Evolutionary conservation across 2,888 invertebrate genomes (phyloP).

Genomic region (Cephalotes varians): DNA sequence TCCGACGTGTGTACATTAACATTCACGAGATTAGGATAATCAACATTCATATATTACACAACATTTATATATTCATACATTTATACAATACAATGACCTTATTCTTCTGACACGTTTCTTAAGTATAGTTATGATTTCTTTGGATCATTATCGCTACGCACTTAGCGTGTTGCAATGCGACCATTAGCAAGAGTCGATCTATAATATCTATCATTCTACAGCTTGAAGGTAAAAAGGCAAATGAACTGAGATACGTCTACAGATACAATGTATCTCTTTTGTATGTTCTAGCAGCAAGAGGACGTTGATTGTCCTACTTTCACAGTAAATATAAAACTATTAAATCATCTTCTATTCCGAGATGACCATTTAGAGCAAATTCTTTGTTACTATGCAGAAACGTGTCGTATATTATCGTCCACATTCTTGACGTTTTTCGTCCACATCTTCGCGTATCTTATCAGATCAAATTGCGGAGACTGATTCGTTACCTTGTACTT

Average conservation of each 20-base stretch:
- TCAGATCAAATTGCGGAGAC: background rate
- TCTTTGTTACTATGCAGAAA: background rate
- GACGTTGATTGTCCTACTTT: background rate
- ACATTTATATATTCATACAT: too few species aligned
- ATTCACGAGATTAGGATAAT: background rate
- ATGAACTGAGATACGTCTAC: background rate
- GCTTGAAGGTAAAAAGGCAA: background rate
- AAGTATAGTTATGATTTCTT: background rate
- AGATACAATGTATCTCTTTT: background rate
- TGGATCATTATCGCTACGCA: background rate
- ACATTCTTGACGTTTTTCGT: background rate
- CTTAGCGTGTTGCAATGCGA: background rate
- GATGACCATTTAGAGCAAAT: background rate
- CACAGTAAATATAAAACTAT: background rate
- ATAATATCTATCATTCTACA: background rate
- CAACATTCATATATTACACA: conserved; percentile 1
- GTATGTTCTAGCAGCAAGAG: background rate
- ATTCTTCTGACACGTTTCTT: conserved; percentile 21
- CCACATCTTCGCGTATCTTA: background rate
- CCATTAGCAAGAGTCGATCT: conserved; percentile 10
- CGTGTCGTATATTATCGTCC: background rate
- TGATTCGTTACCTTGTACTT: conserved; percentile 85
- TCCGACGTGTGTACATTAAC: background rate
- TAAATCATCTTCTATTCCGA: background rate
- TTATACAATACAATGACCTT: conserved; percentile 10